These are phyloP conservation scores for Casuarius casuarius DNA, from an alignment of 2,113 vertebrate genomes.

Conservation along the genomic window DNA sequence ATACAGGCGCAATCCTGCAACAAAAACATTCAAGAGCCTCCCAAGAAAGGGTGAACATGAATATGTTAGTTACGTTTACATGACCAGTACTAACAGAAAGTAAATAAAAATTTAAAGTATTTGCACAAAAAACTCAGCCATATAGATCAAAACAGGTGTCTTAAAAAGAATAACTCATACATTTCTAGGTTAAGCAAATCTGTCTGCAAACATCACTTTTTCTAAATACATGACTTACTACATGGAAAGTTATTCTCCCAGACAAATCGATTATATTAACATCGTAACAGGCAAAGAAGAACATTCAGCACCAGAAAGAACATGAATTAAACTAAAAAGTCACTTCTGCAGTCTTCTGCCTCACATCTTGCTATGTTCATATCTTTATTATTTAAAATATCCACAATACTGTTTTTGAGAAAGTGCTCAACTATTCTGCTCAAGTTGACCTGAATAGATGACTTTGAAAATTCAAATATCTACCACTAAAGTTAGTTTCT, in stretches of 20 bases:
- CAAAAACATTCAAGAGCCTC: background rate
- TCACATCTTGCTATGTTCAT: background rate
- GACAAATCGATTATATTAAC: background rate
- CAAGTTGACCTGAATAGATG: background rate
- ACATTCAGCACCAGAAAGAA: background rate
- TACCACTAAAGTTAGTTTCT: background rate
- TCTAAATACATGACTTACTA: background rate
- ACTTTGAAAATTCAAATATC: background rate
- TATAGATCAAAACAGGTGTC: accelerated
- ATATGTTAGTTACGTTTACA: background rate
- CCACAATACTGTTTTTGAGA: background rate
- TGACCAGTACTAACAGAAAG: background rate
- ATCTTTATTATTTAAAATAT: background rate
- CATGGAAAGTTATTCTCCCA: background rate
- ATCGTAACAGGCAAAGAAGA: background rate
- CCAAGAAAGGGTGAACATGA: background rate
- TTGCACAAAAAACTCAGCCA: background rate
- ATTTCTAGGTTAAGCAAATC: background rate
- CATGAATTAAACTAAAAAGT: background rate
- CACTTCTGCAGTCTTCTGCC: background rate
- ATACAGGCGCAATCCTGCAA: accelerated
- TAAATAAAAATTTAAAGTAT: background rate
- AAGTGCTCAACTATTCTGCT: background rate
- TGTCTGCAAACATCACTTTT: accelerated
- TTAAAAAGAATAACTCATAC: background rate